Evolutionary conservation across 2,888 invertebrate species (phyloP).

Genomic region (Sinopyrophorus schimmeli): DNA sequence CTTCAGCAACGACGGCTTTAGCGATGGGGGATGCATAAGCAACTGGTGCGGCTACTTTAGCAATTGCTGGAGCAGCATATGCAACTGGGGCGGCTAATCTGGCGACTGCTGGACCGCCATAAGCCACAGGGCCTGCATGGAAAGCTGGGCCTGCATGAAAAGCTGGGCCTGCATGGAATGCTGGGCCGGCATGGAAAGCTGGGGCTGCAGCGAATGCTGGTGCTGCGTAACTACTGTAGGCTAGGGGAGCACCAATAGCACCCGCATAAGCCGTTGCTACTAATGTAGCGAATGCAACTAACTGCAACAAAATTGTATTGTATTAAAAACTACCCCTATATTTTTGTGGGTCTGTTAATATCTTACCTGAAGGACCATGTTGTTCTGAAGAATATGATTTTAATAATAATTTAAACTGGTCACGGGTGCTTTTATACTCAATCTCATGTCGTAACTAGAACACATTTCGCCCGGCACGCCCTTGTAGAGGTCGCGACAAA

Average conservation of each 20-base stretch:
- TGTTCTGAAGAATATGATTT: slow-evolving; percentile 11
- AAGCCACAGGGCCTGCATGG: slow-evolving; percentile 25
- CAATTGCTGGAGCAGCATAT: slow-evolving; percentile 31
- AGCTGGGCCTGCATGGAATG: slow-evolving; percentile 30
- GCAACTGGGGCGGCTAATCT: slow-evolving; percentile 33
- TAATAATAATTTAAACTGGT: slow-evolving; percentile 9
- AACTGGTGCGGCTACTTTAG: slow-evolving; percentile 33
- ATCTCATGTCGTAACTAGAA: slow-evolving; percentile 7
- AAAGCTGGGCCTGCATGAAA: slow-evolving; percentile 31
- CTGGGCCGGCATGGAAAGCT: slow-evolving; percentile 29
- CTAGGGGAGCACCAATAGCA: slow-evolving; percentile 24
- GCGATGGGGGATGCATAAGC: slow-evolving; percentile 38
- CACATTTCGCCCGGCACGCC: slow-evolving; percentile 17
- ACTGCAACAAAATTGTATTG: slow-evolving; percentile 19
- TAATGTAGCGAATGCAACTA: slow-evolving; percentile 31
- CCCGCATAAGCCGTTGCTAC: slow-evolving; percentile 36
- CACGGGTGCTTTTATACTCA: slow-evolving; percentile 14
- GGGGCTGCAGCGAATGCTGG: slow-evolving; percentile 27
- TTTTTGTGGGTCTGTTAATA: neutral
- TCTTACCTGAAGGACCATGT: slow-evolving; percentile 27
- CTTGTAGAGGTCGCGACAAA: slow-evolving; percentile 9
- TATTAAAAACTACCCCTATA: neutral
- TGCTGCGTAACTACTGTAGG: slow-evolving; percentile 25
- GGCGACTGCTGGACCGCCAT: slow-evolving; percentile 29
- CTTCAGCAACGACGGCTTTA: slow-evolving; percentile 49